A percentile compares a stretch with the other conserved stretches of the same genome.
phyloP scores from a whole-genome alignment of 2,888 invertebrate genomes.

The Panopea generosa region DNA sequence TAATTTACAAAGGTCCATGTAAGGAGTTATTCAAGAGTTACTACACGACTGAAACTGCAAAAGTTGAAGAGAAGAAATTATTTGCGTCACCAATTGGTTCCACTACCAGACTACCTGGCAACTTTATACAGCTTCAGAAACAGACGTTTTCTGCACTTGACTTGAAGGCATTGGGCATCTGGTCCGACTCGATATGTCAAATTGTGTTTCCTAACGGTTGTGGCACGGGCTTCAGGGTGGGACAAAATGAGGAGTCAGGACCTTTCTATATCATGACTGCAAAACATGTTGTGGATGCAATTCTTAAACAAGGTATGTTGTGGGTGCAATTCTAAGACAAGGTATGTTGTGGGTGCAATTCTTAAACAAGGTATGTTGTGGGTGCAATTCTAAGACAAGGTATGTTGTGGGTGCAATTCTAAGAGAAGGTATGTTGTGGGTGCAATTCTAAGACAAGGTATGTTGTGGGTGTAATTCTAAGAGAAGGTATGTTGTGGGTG shows the following conservation, averaged over 20 bases:
- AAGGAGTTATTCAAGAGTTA: neutral
- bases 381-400: too few species aligned
- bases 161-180: too few species aligned
- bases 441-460: too few species aligned
- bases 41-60: slow-evolving; percentile 3
- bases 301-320: slow-evolving; percentile 19
- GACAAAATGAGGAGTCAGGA: neutral
- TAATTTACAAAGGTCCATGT: too few species aligned
- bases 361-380: too few species aligned
- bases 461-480: too few species aligned
- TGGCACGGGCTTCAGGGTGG: slow-evolving; percentile 46
- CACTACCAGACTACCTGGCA: neutral
- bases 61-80: slow-evolving; percentile 5
- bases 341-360: too few species aligned
- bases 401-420: too few species aligned
- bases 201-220: neutral
- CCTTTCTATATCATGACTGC: slow-evolving; percentile 37
- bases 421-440: too few species aligned
- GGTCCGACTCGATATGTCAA: slow-evolving; percentile 19
- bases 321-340: too few species aligned
- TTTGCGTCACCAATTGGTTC: neutral
- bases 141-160: too few species aligned
- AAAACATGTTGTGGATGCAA: slow-evolving; percentile 40
- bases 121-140: slow-evolving; percentile 6
- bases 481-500: too few species aligned